phyloP scores from a whole-genome alignment of 2,888 invertebrate species.

The Morinoia aosen region DNA sequence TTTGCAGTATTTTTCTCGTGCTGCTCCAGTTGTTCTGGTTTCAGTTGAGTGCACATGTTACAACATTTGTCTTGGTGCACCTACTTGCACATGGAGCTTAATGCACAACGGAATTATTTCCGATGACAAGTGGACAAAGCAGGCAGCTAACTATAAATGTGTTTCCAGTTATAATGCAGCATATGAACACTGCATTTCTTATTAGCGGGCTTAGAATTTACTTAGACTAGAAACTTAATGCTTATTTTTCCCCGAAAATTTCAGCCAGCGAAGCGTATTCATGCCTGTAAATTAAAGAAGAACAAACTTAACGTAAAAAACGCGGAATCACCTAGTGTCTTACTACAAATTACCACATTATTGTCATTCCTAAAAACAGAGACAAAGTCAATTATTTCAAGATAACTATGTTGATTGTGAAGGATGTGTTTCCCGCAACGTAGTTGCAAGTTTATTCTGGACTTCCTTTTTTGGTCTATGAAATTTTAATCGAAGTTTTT shows the following conservation, averaged over 20 bases:
- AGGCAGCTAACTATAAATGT: neutral
- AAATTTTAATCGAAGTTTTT: neutral
- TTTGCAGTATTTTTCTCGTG: conserved; percentile 26
- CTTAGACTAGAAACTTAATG: too few relatives aligned
- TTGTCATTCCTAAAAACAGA: neutral
- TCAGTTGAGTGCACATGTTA: neutral
- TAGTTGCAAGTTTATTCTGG: neutral
- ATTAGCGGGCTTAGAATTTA: too few relatives aligned
- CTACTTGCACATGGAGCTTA: neutral
- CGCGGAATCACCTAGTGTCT: too few relatives aligned
- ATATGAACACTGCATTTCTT: neutral
- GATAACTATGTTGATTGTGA: neutral
- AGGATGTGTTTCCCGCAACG: neutral
- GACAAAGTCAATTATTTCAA: neutral
- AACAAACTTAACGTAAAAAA: too few relatives aligned
- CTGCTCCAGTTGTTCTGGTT: neutral
- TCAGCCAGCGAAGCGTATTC: too few relatives aligned
- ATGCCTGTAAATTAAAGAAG: too few relatives aligned
- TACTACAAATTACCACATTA: neutral
- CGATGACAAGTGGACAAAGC: too few relatives aligned
- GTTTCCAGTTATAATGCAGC: neutral
- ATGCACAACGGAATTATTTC: neutral
- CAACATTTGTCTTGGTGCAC: neutral
- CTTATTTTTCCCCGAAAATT: too few relatives aligned
- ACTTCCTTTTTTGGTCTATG: neutral